A percentile compares a stretch with the other conserved stretches of the same genome.
These are phyloP conservation scores for Podarcis muralis DNA, from an alignment of 2,113 vertebrate species.

Conservation along the genomic window DNA sequence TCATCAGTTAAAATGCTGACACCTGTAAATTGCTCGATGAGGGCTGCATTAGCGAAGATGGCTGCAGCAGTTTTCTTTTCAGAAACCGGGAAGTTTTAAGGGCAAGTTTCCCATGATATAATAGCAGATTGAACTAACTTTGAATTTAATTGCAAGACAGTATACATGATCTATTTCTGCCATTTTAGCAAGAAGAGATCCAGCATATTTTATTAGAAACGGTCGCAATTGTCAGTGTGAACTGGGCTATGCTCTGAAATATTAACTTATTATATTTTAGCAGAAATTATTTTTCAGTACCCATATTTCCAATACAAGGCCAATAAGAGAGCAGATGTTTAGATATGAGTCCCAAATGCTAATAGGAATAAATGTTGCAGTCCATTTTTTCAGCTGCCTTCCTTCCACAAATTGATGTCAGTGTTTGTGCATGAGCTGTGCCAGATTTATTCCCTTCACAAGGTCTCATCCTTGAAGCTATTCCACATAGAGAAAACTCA, in stretches of 20 bases:
- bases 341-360: too few species aligned
- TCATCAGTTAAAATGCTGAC: conserved; percentile 38
- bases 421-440: neutral
- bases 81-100: neutral
- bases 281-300: neutral
- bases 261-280: neutral
- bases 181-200: conserved; percentile 16
- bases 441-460: neutral
- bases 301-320: neutral
- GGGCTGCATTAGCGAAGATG: neutral
- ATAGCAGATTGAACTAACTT: conserved; percentile 4
- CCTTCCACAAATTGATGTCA: neutral
- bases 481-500: neutral
- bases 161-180: conserved; percentile 23
- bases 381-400: neutral
- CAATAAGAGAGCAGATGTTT: neutral
- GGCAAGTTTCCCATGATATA: neutral
- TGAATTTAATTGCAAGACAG: conserved; percentile 22
- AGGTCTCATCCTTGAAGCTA: neutral
- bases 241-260: neutral
- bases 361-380: neutral
- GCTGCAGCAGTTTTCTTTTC: neutral
- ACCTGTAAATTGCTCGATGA: conserved; percentile 10
- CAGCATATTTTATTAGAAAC: conserved; percentile 7
- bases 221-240: neutral